Percentiles rank a stretch among this genome's conserved stretches.
Evolutionary conservation across 2,113 vertebrate species (phyloP).

Genomic region (Periophthalmus modestus): DNA sequence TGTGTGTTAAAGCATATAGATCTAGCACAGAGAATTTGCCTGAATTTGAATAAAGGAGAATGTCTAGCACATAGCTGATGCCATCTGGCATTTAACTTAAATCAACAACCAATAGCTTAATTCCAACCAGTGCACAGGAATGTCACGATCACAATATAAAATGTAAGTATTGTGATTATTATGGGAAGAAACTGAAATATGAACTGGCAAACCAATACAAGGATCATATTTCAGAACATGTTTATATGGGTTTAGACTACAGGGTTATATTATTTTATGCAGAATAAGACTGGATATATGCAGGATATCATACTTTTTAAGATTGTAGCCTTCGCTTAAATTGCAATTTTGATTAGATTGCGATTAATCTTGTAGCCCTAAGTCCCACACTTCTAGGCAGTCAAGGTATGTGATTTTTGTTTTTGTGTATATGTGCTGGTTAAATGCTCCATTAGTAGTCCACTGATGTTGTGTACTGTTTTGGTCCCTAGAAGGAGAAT

Average conservation of each 20-base stretch:
- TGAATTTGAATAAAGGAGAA: background rate
- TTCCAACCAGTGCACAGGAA: background rate
- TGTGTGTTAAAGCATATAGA: background rate
- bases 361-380: background rate
- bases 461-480: slow-evolving; percentile 10
- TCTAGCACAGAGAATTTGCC: background rate
- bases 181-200: background rate
- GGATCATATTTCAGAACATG: too few species aligned
- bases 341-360: too few species aligned
- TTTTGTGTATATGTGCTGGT: background rate
- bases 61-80: background rate
- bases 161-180: background rate
- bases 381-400: background rate
- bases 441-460: background rate
- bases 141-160: background rate
- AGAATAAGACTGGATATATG: too few species aligned
- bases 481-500: background rate
- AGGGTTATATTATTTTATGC: too few species aligned
- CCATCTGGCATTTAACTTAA: background rate
- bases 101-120: background rate
- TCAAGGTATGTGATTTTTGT: background rate
- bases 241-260: too few species aligned
- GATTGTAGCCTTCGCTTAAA: too few species aligned
- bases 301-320: too few species aligned
- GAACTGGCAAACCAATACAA: too few species aligned